Evolutionary conservation across 2,888 invertebrate genomes (phyloP).

Genomic region (Stenoptilia bipunctidactyla): DNA sequence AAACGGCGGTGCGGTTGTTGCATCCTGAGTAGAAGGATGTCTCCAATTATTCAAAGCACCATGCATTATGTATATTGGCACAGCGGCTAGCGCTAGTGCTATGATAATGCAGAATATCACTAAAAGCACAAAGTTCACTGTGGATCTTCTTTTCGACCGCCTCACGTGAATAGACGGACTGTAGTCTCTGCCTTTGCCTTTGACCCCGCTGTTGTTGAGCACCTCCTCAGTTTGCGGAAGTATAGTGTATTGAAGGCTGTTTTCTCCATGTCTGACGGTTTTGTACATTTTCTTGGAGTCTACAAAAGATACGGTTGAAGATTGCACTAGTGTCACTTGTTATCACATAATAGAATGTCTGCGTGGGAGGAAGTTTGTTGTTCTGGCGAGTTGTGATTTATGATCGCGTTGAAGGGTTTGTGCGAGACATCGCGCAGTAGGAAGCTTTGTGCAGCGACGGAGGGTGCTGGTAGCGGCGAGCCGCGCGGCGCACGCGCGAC

Average conservation of each 20-base stretch:
- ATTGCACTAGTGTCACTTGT: conserved; percentile 25
- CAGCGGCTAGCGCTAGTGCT: conserved; percentile 38
- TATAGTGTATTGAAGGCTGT: conserved; percentile 81
- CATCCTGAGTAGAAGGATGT: conserved; percentile 28
- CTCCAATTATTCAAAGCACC: conserved; percentile 34
- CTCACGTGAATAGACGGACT: conserved; percentile 59
- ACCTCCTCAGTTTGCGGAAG: conserved; percentile 79
- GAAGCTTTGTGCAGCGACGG: conserved; percentile 53
- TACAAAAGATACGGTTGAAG: conserved; percentile 43
- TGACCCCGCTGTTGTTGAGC: conserved; percentile 70
- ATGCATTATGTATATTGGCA: conserved; percentile 49
- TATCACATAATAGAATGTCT: conserved; percentile 39
- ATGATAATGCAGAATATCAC: conserved; percentile 43
- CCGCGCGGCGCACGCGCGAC: conserved; percentile 48
- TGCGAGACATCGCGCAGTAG: conserved; percentile 41
- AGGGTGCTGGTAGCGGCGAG: conserved; percentile 17
- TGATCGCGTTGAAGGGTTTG: conserved; percentile 18
- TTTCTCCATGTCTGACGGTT: conserved; percentile 81
- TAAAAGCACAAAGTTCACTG: conserved; percentile 45
- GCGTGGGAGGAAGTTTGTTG: conserved; percentile 18
- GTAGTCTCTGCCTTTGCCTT: conserved; percentile 65
- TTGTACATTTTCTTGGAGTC: conserved; percentile 71
- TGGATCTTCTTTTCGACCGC: conserved; percentile 41
- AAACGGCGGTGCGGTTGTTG: conserved; percentile 30
- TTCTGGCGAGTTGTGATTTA: background rate